phyloP scores from a whole-genome alignment of 2,797 vertebrate species.

The Rhinoraja longicauda region DNA sequence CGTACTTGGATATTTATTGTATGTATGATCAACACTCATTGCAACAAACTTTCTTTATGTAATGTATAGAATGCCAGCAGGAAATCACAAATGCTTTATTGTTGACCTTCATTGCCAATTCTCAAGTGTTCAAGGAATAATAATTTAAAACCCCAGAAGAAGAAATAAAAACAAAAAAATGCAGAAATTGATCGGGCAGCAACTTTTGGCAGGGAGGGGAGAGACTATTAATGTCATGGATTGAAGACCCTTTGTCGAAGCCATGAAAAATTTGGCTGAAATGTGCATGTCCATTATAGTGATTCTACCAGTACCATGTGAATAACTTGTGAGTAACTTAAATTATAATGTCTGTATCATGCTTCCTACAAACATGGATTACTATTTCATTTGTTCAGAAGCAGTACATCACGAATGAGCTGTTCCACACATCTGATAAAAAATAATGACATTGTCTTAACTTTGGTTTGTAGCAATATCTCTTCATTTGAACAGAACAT shows the following conservation, averaged over 20 bases:
- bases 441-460: background rate
- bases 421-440: background rate
- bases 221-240: too few relatives aligned
- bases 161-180: background rate
- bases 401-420: background rate
- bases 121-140: background rate
- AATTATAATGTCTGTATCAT: background rate
- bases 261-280: background rate
- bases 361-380: background rate
- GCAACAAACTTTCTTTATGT: background rate
- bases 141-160: background rate
- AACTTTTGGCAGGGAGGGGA: too few relatives aligned
- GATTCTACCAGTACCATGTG: background rate
- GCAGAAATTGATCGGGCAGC: too few relatives aligned
- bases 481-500: background rate
- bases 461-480: background rate
- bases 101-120: background rate
- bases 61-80: background rate
- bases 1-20: background rate
- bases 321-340: background rate
- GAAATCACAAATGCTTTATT: background rate
- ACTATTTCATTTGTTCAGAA: too few relatives aligned
- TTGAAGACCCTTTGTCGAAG: too few relatives aligned
- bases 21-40: background rate
- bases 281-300: background rate